A percentile compares a stretch with the other conserved stretches of the same genome.
These are phyloP conservation scores for Premnoplex brunnescens DNA, from an alignment of 2,797 vertebrate species.

Conservation along the genomic window DNA sequence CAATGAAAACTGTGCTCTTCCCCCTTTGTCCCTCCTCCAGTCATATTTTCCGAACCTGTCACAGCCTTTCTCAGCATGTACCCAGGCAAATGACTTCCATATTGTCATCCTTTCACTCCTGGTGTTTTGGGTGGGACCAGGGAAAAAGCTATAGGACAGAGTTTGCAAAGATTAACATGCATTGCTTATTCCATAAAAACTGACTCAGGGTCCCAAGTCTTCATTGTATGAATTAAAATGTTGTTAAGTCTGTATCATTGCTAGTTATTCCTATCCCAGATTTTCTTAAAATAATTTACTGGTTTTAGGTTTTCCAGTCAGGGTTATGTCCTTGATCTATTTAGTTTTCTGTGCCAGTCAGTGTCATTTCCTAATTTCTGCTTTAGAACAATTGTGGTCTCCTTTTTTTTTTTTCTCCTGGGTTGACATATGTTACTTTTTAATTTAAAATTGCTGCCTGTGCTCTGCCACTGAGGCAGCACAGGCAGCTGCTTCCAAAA, in stretches of 20 bases:
- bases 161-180: not conserved
- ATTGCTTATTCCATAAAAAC: not conserved
- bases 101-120: not conserved
- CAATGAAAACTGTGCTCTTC: not conserved
- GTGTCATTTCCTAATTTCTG: not conserved
- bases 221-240: not conserved
- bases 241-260: not conserved
- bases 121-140: not conserved
- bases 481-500: not conserved
- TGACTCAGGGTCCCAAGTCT: not conserved
- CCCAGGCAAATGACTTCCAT: not conserved
- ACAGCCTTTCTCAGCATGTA: not conserved
- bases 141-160: not conserved
- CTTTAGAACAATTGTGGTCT: not conserved
- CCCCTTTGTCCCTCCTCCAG: not conserved
- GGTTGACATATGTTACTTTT: not conserved
- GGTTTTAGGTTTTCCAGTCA: not conserved
- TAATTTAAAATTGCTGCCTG: not conserved
- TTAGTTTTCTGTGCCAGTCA: not conserved
- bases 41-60: not conserved
- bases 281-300: not conserved
- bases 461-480: not conserved
- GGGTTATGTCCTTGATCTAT: not conserved
- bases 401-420: not conserved
- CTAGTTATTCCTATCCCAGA: not conserved